These are phyloP conservation scores for Drosophila cognata DNA, from an alignment of 2,888 invertebrate species.

Conservation along the genomic window DNA sequence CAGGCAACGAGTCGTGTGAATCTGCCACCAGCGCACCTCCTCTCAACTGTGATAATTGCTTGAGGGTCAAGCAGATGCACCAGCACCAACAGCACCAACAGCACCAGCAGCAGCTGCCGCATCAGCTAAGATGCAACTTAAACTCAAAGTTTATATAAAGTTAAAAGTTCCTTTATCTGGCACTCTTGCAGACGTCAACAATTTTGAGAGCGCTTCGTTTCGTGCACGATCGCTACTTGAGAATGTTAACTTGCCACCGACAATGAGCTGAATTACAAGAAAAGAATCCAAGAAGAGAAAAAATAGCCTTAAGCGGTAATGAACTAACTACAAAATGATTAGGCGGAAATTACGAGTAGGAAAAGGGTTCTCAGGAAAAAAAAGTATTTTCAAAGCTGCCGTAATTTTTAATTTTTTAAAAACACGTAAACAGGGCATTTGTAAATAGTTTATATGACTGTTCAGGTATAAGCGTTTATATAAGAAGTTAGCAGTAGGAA, in stretches of 20 bases:
- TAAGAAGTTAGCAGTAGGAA: neutral
- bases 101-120: slow-evolving; percentile 21
- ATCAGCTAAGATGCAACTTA: slow-evolving; percentile 32
- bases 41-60: slow-evolving; percentile 64
- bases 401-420: neutral
- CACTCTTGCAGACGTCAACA: slow-evolving; percentile 48
- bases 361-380: neutral
- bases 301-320: slow-evolving; percentile 8
- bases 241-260: slow-evolving; percentile 51
- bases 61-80: slow-evolving; percentile 61
- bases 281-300: slow-evolving; percentile 4
- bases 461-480: neutral
- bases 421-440: neutral
- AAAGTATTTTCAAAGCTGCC: neutral
- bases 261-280: slow-evolving; percentile 50
- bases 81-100: slow-evolving; percentile 37
- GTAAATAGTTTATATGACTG: neutral
- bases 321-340: slow-evolving; percentile 13
- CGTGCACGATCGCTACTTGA: slow-evolving; percentile 60
- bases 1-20: slow-evolving; percentile 59
- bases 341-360: slow-evolving; percentile 4
- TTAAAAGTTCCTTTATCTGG: slow-evolving; percentile 37
- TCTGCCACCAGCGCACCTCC: slow-evolving; percentile 51
- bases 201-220: slow-evolving; percentile 33
- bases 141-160: slow-evolving; percentile 13